Percentiles rank a stretch among this genome's conserved stretches.
These are phyloP conservation scores for Chaetorhynchus papuensis DNA, from an alignment of 2,113 vertebrate genomes.

Conservation along the genomic window DNA sequence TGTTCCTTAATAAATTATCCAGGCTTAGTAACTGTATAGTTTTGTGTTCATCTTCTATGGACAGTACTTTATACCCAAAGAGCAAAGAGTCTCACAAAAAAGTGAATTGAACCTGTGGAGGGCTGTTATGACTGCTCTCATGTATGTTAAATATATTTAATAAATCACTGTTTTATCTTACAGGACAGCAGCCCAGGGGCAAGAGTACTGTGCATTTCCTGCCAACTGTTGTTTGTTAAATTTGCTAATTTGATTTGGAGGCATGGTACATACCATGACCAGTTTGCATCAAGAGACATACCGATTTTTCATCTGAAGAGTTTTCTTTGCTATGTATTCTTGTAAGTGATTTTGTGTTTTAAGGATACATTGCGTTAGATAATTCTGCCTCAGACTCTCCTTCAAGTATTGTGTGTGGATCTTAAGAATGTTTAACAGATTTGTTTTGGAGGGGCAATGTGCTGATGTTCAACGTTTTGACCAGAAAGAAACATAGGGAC, in stretches of 20 bases:
- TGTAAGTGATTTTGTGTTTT: not conserved
- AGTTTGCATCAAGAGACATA: not conserved
- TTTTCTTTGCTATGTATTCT: not conserved
- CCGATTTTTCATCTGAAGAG: not conserved
- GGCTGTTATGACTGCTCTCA: not conserved
- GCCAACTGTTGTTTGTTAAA: conserved; percentile 46
- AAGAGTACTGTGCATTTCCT: conserved; percentile 25
- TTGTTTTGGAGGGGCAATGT: not conserved
- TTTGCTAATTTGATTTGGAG: conserved; percentile 47
- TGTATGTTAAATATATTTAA: not conserved
- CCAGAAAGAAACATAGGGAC: not conserved
- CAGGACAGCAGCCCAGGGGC: not conserved
- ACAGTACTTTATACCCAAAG: not conserved
- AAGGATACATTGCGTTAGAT: not conserved
- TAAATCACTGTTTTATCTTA: conserved; percentile 20
- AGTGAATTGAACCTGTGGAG: not conserved
- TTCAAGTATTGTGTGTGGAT: not conserved
- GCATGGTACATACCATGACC: not conserved
- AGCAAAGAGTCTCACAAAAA: not conserved
- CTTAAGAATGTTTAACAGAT: not conserved
- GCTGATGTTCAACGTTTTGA: not conserved
- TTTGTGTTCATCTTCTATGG: not conserved
- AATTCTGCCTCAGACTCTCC: not conserved
- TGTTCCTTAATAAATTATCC: not conserved
- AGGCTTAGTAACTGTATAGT: not conserved